Percentiles rank a stretch among this genome's conserved stretches.
phyloP scores from a whole-genome alignment of 2,888 invertebrate genomes.

The Cerceris rybyensis region DNA sequence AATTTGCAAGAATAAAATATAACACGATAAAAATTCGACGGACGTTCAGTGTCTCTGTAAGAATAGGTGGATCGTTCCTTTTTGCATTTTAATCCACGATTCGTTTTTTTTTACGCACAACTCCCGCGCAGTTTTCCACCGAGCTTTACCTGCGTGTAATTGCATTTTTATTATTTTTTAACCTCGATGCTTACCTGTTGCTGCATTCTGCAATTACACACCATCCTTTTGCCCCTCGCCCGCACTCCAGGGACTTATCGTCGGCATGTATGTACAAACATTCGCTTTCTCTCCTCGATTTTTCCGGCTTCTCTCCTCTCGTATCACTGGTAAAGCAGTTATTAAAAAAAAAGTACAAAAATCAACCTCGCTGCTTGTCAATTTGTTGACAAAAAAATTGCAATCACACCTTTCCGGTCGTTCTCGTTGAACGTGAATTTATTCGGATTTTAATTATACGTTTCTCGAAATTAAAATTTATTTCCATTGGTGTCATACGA shows the following conservation, averaged over 20 bases:
- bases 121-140: not conserved
- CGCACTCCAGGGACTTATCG: constrained; percentile 24
- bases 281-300: constrained; percentile 2
- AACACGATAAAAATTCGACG: no score
- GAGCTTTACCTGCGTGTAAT: constrained; percentile 4
- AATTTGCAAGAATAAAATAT: no score
- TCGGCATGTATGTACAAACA: constrained; percentile 10
- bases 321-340: not conserved
- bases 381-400: no score
- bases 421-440: no score
- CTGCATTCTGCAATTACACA: constrained; percentile 35
- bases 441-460: no score
- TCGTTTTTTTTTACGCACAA: not conserved
- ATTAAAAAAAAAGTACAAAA: no score
- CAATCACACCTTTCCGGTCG: no score
- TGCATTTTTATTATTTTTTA: constrained; percentile 22
- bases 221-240: constrained; percentile 17
- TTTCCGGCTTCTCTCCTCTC: not conserved
- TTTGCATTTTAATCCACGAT: not conserved
- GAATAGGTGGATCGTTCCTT: not conserved
- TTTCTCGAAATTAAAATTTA: no score
- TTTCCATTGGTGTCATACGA: no score
- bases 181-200: constrained; percentile 43
- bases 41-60: no score
- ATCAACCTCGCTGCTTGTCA: no score